These are phyloP conservation scores for Taurulus bubalis DNA, from an alignment of 2,113 vertebrate species.

Conservation along the genomic window DNA sequence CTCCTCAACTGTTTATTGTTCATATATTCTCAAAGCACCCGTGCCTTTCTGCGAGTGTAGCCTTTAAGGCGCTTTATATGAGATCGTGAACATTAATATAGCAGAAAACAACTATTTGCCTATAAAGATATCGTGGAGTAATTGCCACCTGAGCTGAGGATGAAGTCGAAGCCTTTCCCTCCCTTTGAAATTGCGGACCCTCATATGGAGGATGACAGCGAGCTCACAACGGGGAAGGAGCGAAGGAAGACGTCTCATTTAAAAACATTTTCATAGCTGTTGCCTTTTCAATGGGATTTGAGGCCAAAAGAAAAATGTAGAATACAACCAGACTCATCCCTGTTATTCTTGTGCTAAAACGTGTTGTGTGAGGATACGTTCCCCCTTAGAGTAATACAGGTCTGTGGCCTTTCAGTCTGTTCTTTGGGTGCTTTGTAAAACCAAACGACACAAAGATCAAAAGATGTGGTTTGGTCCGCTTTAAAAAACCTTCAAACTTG, in stretches of 20 bases:
- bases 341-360: not conserved
- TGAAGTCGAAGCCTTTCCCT: not conserved
- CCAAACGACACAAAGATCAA: not conserved
- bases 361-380: not conserved
- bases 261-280: not conserved
- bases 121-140: not conserved
- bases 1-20: not conserved
- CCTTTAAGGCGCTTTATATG: not conserved
- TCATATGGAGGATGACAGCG: too few relatives aligned
- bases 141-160: not conserved
- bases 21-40: not conserved
- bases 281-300: not conserved
- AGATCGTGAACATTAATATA: not conserved
- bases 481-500: not conserved
- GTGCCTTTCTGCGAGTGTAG: not conserved
- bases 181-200: too few relatives aligned
- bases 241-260: not conserved
- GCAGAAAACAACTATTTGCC: not conserved
- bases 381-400: not conserved
- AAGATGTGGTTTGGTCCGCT: not conserved
- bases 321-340: not conserved
- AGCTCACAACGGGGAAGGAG: too few relatives aligned
- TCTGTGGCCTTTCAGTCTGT: not conserved
- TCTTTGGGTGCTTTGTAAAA: conserved; percentile 1
- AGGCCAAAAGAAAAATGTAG: not conserved